Evolutionary conservation across 2,113 vertebrate species (phyloP).

Genomic region (Dasyornis broadbenti): DNA sequence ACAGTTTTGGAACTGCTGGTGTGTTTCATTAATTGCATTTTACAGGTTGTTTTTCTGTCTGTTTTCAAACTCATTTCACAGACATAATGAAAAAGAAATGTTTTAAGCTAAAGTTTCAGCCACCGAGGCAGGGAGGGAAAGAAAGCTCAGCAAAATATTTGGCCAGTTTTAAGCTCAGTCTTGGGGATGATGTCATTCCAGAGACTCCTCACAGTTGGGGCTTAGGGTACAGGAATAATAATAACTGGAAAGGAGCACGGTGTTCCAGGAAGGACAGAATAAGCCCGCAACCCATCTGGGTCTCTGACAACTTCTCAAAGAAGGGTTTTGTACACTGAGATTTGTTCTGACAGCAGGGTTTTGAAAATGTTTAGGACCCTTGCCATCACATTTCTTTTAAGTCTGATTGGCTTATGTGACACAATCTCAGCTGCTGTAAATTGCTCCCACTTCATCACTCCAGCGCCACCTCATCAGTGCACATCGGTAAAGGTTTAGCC

Average conservation of each 20-base stretch:
- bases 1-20: neutral
- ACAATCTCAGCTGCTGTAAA: neutral
- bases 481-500: neutral
- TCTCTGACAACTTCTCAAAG: slow-evolving; percentile 34
- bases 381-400: slow-evolving; percentile 20
- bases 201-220: neutral
- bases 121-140: neutral
- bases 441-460: neutral
- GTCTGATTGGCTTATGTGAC: slow-evolving; percentile 24
- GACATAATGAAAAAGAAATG: neutral
- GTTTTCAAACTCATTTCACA: neutral
- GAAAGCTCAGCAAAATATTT: neutral
- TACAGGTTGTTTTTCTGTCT: neutral
- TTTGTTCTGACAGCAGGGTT: slow-evolving; percentile 10
- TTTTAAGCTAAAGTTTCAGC: neutral
- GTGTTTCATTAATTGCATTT: slow-evolving; percentile 21
- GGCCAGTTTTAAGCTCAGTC: neutral
- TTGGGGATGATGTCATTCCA: neutral
- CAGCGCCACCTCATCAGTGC: neutral
- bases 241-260: neutral
- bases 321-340: neutral
- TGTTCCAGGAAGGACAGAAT: slow-evolving; percentile 13
- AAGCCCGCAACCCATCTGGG: neutral
- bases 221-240: neutral
- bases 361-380: slow-evolving; percentile 29